A percentile compares a stretch with the other conserved stretches of the same genome.
Conservation (phyloP, 2,113 vertebrate genomes). For the Chionis minor region DNA sequence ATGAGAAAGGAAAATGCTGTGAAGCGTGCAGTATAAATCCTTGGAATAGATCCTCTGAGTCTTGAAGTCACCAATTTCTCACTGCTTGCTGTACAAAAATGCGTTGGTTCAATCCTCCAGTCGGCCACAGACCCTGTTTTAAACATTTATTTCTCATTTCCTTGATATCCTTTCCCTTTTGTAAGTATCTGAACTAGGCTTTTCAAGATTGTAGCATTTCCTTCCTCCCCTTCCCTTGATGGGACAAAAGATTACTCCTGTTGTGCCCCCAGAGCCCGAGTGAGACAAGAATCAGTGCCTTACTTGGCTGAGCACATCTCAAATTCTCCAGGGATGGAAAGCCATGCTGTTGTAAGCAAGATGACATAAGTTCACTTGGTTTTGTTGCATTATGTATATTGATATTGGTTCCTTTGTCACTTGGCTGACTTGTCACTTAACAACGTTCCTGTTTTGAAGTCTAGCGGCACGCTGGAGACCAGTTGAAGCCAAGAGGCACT, state of each 20-base stretch:
- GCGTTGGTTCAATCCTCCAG: background rate
- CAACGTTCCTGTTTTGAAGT: background rate
- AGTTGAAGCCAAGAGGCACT: background rate
- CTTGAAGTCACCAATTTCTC: background rate
- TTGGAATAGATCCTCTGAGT: constrained; percentile 5
- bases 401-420: constrained; percentile 1
- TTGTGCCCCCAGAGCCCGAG: fast-evolving
- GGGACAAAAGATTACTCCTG: background rate
- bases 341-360: background rate
- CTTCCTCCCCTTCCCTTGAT: background rate
- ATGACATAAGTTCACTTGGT: background rate
- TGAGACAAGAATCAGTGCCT: background rate
- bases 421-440: constrained; percentile 13
- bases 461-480: background rate
- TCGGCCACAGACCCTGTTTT: background rate
- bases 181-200: background rate
- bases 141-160: constrained; percentile 14
- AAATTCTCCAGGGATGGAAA: background rate
- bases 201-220: background rate
- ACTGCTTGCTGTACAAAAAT: background rate
- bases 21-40: background rate
- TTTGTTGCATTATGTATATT: background rate
- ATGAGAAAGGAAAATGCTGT: background rate
- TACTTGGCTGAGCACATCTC: background rate
- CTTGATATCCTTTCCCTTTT: background rate